Evolutionary conservation across 2,797 vertebrate species (phyloP).

Genomic region (Sebastes jordani): DNA sequence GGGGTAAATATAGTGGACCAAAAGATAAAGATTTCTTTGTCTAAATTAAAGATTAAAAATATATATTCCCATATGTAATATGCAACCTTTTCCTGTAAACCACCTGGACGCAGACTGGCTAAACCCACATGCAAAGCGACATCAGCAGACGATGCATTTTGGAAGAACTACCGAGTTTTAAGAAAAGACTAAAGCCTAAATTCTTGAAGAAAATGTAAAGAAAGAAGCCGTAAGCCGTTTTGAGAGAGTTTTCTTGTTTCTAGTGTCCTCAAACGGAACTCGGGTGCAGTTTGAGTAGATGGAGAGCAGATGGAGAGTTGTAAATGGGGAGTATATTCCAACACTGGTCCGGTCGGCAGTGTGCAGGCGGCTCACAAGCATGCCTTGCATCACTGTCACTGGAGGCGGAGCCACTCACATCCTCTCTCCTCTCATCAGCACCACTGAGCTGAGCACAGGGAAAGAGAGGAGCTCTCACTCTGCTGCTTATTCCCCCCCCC

Average conservation of each 20-base stretch:
- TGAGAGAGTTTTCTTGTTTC: constrained; percentile 2
- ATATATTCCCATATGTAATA: constrained; percentile 11
- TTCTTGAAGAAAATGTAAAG: constrained; percentile 21
- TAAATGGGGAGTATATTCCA: constrained; percentile 63
- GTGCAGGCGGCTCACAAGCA: constrained; percentile 61
- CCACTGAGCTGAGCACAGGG: constrained; percentile 41
- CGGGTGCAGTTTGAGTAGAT: constrained; percentile 11
- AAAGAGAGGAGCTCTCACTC: constrained; percentile 26
- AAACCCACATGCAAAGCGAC: constrained; percentile 42
- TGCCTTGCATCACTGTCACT: constrained; percentile 65
- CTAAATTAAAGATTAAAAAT: background rate
- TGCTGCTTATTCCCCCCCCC: background rate
- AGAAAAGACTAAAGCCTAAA: constrained; percentile 26
- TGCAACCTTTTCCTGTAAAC: constrained; percentile 10
- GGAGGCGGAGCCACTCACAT: constrained; percentile 70
- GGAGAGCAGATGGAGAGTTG: constrained; percentile 53
- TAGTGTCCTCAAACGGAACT: constrained; percentile 22
- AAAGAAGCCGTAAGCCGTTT: background rate
- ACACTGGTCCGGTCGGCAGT: constrained; percentile 47
- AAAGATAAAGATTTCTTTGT: constrained; percentile 28
- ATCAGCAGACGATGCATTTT: constrained; percentile 46
- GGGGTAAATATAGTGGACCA: constrained; percentile 7
- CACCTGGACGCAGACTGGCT: constrained; percentile 35
- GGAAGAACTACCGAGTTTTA: constrained; percentile 58
- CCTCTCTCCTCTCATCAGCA: constrained; percentile 74